Conservation (phyloP, 2,113 vertebrate species). For the Lophura nycthemera region DNA sequence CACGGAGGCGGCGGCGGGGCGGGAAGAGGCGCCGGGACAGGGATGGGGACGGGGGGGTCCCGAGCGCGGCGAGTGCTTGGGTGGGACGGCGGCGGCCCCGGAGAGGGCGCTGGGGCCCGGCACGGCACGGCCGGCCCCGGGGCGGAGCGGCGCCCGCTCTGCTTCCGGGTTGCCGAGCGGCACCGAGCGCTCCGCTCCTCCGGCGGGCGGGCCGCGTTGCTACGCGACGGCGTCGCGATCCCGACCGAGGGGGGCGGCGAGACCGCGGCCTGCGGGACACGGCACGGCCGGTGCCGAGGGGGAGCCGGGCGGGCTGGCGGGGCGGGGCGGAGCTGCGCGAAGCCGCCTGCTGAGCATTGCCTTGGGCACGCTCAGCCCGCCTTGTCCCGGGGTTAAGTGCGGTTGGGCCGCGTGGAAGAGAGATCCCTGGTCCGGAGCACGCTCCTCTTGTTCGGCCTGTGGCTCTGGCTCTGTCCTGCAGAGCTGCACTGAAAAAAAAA, state of each 20-base stretch:
- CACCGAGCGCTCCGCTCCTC: not conserved
- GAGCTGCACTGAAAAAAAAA: not conserved
- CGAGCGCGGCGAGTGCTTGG: not conserved
- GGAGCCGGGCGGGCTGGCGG: too few relatives aligned
- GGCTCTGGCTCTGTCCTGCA: not conserved
- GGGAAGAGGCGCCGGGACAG: too few relatives aligned
- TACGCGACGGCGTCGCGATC: conserved; percentile 24
- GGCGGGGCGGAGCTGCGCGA: too few relatives aligned
- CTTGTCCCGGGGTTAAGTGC: too few relatives aligned
- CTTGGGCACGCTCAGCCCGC: too few relatives aligned
- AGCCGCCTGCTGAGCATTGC: too few relatives aligned
- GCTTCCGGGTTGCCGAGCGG: conserved; percentile 33
- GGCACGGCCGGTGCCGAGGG: too few relatives aligned
- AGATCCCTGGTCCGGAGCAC: not conserved
- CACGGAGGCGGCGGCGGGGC: too few relatives aligned
- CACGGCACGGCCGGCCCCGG: not conserved
- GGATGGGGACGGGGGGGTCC: too few relatives aligned
- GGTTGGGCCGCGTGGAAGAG: too few relatives aligned
- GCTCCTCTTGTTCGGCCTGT: not conserved
- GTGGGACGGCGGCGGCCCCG: not conserved
- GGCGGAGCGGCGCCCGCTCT: not conserved
- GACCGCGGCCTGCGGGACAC: not conserved
- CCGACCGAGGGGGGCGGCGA: not conserved
- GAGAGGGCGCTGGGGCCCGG: not conserved
- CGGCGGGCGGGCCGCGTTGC: conserved; percentile 11